Percentiles rank a stretch among this genome's conserved stretches.
Evolutionary conservation across 2,888 invertebrate genomes (phyloP).

Genomic region (Rhagonycha lutea): DNA sequence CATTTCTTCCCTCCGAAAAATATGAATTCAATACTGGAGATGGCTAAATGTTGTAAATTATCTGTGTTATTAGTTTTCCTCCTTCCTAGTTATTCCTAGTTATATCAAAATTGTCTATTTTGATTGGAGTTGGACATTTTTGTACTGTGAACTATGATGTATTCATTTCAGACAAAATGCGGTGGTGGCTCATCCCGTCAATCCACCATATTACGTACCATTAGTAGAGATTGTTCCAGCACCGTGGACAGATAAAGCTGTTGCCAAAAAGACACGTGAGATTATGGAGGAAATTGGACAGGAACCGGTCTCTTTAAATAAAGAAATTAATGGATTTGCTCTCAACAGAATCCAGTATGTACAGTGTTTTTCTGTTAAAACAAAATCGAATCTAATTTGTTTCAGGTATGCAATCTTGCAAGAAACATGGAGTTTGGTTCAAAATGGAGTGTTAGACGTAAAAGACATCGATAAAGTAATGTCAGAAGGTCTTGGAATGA

Average conservation of each 20-base stretch:
- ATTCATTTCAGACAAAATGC: constrained; percentile 58
- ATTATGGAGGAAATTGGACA: constrained; percentile 90
- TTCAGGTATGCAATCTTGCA: constrained; percentile 86
- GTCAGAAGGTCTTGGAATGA: constrained; percentile 90
- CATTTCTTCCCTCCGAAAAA: no score
- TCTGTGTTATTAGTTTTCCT: no score
- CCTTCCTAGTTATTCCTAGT: no score
- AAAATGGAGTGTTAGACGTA: constrained; percentile 81
- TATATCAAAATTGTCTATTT: no score
- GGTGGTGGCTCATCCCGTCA: constrained; percentile 91
- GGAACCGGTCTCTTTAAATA: constrained; percentile 82
- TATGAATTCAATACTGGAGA: no score
- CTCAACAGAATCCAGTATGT: constrained; percentile 89
- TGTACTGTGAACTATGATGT: neutral
- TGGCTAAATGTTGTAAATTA: no score
- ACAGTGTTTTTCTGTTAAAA: neutral
- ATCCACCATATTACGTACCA: constrained; percentile 95
- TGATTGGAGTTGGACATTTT: no score
- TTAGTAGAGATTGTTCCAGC: constrained; percentile 93
- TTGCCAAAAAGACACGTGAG: constrained; percentile 72
- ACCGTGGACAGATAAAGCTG: constrained; percentile 85
- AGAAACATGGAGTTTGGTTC: constrained; percentile 88
- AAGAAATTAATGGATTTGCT: constrained; percentile 91
- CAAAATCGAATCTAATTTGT: constrained; percentile 7
- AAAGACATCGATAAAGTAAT: constrained; percentile 92